These are phyloP conservation scores for Drosophila mayri DNA, from an alignment of 1,140 invertebrate genomes.

Conservation along the genomic window DNA sequence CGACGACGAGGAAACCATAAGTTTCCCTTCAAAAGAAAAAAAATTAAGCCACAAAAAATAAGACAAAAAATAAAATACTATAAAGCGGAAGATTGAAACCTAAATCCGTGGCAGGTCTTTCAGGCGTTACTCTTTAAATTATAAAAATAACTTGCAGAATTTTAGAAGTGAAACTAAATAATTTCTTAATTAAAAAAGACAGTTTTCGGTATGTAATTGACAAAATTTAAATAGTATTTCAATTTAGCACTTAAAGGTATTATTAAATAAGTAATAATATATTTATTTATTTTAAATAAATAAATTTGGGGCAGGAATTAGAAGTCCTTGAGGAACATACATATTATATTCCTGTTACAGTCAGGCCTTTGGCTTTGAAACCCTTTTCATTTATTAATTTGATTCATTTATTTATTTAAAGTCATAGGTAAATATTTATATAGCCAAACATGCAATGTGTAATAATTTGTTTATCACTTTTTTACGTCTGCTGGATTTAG, in stretches of 20 bases:
- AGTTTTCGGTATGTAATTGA: neutral
- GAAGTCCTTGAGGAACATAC: neutral
- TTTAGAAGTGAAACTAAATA: too few species aligned
- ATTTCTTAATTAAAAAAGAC: too few species aligned
- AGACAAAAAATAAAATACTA: neutral
- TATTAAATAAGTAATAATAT: too few species aligned
- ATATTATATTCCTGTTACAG: neutral
- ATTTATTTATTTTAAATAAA: too few species aligned
- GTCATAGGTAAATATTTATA: neutral
- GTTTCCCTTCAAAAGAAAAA: slow-evolving; percentile 33
- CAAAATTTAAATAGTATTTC: neutral
- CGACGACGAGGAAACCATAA: slow-evolving; percentile 32
- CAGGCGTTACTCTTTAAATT: slow-evolving; percentile 10
- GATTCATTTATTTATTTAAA: neutral
- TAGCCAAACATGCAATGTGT: neutral
- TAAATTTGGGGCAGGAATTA: too few species aligned
- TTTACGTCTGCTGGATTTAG: slow-evolving; percentile 4
- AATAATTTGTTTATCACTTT: neutral
- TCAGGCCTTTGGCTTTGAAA: neutral
- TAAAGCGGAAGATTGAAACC: slow-evolving; percentile 5
- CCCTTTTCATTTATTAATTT: too few species aligned
- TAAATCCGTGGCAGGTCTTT: slow-evolving; percentile 3
- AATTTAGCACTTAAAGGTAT: too few species aligned
- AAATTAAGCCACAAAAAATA: slow-evolving; percentile 27
- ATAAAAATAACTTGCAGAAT: neutral